Base-by-base conservation (phyloP, 2,797 vertebrate species). In the Chelonia mydas region DNA sequence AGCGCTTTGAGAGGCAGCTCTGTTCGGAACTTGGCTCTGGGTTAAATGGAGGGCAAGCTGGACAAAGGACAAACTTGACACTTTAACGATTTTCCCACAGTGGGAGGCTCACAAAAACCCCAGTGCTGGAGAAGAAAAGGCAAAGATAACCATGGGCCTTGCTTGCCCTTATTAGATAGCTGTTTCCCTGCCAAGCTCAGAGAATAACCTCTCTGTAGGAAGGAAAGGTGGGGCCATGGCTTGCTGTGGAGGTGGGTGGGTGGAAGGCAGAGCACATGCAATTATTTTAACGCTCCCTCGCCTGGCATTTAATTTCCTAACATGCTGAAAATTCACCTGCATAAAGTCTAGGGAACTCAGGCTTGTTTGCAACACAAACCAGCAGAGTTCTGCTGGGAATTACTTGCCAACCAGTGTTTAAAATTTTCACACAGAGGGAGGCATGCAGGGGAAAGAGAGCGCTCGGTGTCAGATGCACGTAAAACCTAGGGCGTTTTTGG, bases 51-150 rank as follows among this genome's bases (percentile, higher is more conserved):
- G 94, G 80, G 82, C 88, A 80, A 79, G 49, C 83, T 85, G 92
- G 97, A 97, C 91, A 97, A 97, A 95, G 95, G 86, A 37, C 80
- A 98, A 98, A 98, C 97, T 99, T 98, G 98, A 98, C 96, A 98
- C 98, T 98, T 98, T 98, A 98, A 98, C 98, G 98, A 97, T 98
- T 99, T 99, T 98, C 98, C 98, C 97, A 97, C 96, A 98, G 98
- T 98, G 93, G 96, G 95, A 90, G 85, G 50, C 86, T 97, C 93
- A 92, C 92, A 97, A 97, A 91, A 98, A 98, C 97, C 68, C 96
- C 91, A 83, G 92, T 85, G 76, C 49, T 80, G 7, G 49, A 76
- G 83, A 91, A 96, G 95, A 94, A 97, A 98, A 98, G 96, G 96
- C 97, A 78, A 94, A 92, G 96, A 98, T 98, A 80, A 51, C 98